Conservation (phyloP, 2,888 invertebrate genomes). For the Stramonita haemastoma region DNA sequence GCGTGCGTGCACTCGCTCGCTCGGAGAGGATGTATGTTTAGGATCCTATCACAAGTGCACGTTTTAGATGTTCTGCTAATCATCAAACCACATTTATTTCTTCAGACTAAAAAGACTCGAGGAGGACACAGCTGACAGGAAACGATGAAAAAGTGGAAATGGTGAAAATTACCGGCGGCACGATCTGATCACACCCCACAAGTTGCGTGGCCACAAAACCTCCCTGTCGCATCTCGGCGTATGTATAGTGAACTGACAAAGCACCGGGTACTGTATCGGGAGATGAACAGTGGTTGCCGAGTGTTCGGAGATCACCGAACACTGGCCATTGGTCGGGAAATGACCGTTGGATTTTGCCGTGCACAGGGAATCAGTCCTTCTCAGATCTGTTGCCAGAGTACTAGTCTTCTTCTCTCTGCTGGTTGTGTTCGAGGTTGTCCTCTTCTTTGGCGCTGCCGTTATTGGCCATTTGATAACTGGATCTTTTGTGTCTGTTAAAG, state of each 20-base stretch:
- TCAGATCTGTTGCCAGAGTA: background rate
- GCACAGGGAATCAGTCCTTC: background rate
- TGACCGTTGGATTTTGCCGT: background rate
- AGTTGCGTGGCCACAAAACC: background rate
- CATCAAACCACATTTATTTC: background rate
- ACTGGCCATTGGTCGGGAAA: background rate
- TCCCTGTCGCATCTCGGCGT: background rate
- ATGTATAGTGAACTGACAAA: background rate
- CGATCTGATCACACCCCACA: background rate
- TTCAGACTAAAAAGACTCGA: background rate
- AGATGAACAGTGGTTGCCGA: slow-evolving; percentile 5
- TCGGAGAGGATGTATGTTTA: no score
- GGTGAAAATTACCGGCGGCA: background rate
- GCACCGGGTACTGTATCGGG: background rate
- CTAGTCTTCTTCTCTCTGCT: background rate
- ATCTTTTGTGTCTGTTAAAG: background rate
- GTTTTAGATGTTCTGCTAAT: background rate
- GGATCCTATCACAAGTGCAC: no score
- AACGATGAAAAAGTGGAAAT: no score
- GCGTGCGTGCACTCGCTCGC: background rate
- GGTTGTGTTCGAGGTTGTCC: background rate
- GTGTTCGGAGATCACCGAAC: slow-evolving; percentile 20
- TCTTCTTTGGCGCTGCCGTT: background rate
- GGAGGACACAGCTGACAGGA: background rate
- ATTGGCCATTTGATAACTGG: background rate